phyloP scores from a whole-genome alignment of 2,888 invertebrate species.

The Ametastegia equiseti region DNA sequence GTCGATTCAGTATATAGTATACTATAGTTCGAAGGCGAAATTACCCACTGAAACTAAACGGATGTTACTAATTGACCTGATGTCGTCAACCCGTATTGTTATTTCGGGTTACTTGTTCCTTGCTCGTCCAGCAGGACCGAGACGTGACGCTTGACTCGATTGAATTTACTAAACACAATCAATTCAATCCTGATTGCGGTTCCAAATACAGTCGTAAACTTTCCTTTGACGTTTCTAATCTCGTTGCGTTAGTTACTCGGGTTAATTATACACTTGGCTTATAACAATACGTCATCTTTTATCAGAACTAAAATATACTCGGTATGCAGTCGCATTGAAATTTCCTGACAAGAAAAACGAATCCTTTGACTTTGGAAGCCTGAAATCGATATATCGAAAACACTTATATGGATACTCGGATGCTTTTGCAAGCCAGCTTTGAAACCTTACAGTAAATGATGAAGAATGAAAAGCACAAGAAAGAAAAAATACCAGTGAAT shows the following conservation, averaged over 20 bases:
- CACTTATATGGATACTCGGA: too few species aligned
- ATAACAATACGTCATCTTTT: not conserved
- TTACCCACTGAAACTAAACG: not conserved
- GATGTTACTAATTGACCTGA: constrained; percentile 20
- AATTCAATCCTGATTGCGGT: not conserved
- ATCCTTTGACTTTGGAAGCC: too few species aligned
- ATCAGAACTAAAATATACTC: not conserved
- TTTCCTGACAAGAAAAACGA: too few species aligned
- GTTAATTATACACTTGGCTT: not conserved
- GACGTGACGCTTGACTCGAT: constrained; percentile 8
- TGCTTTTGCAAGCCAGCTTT: too few species aligned
- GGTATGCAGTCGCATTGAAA: not conserved
- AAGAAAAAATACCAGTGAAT: too few species aligned
- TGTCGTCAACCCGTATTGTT: constrained; percentile 30
- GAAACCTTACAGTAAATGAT: too few species aligned
- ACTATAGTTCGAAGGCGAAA: not conserved
- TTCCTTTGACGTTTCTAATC: constrained; percentile 1
- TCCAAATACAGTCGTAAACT: not conserved
- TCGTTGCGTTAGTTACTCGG: not conserved
- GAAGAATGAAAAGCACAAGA: too few species aligned
- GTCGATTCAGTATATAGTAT: constrained; percentile 1
- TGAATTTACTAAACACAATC: not conserved
- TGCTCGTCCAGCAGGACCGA: too few species aligned
- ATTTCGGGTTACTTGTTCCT: constrained; percentile 18
- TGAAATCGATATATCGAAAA: too few species aligned